Conservation (phyloP, 2,888 invertebrate genomes). For the Terebella lapidaria region DNA sequence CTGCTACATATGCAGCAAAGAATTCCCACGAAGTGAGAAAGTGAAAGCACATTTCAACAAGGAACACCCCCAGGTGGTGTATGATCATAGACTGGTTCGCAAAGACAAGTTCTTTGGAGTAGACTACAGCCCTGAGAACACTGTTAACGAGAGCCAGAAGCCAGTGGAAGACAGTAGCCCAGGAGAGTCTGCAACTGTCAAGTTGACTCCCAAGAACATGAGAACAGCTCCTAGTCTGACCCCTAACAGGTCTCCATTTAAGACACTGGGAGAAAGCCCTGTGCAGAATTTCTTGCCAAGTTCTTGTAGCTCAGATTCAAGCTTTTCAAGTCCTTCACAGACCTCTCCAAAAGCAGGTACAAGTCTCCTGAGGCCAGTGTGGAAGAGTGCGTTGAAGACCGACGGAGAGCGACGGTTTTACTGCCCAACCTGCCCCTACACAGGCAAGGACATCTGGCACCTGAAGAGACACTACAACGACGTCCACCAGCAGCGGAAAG, state of each 20-base stretch:
- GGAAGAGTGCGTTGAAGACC: not conserved
- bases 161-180: not conserved
- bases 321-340: not conserved
- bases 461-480: constrained; percentile 22
- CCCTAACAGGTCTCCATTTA: not conserved
- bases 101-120: not conserved
- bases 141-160: not conserved
- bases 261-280: not conserved
- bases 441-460: constrained; percentile 25
- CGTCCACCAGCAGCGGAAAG: constrained; percentile 19
- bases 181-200: not conserved
- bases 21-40: constrained; percentile 24
- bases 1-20: constrained; percentile 22
- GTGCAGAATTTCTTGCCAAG: not conserved
- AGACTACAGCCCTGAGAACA: not conserved
- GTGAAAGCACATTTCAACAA: constrained; percentile 22
- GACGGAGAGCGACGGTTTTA: constrained; percentile 12
- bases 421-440: constrained; percentile 22
- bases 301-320: not conserved
- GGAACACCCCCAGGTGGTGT: constrained; percentile 19
- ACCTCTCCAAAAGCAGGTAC: not conserved
- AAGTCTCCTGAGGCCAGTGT: not conserved
- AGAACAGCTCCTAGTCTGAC: not conserved
- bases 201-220: not conserved
- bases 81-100: constrained; percentile 15